Evolutionary conservation across 2,797 vertebrate species (phyloP).

Genomic region (Alca torda): DNA sequence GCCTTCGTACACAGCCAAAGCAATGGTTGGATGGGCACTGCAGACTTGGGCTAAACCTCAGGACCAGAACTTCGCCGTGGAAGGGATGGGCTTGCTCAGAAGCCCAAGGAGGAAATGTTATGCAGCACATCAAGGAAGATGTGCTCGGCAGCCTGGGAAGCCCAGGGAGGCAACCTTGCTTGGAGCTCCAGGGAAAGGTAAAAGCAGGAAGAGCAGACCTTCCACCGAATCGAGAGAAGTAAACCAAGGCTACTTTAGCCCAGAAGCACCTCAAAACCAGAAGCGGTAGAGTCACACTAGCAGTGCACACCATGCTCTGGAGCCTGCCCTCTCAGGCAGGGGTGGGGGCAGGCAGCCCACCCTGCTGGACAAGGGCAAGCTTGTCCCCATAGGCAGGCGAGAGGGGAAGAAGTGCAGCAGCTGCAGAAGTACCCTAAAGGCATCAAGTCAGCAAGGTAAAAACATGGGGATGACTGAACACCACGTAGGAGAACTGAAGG

Average conservation of each 20-base stretch:
- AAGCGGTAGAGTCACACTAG: not conserved
- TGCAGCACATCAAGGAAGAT: not conserved
- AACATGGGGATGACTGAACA: not conserved
- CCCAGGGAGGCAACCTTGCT: not conserved
- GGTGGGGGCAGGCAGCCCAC: not conserved
- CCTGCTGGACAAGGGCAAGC: not conserved
- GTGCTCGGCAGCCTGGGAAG: not conserved
- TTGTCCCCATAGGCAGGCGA: not conserved
- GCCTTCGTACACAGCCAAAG: not conserved
- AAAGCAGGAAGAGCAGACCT: not conserved
- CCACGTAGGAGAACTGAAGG: not conserved
- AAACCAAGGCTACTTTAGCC: not conserved
- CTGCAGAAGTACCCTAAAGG: not conserved
- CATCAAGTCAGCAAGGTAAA: not conserved
- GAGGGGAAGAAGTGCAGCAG: not conserved
- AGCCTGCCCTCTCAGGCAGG: not conserved
- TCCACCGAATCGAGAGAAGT: not conserved
- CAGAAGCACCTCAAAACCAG: not conserved
- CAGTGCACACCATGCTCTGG: not conserved
- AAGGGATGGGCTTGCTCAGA: not conserved
- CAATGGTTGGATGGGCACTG: not conserved
- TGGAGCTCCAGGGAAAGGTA: not conserved
- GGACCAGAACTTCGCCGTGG: not conserved
- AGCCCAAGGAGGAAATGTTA: not conserved
- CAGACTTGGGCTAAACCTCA: not conserved